Base-by-base conservation (phyloP, 2,113 vertebrate species). In the Tenrec ecaudatus region DNA sequence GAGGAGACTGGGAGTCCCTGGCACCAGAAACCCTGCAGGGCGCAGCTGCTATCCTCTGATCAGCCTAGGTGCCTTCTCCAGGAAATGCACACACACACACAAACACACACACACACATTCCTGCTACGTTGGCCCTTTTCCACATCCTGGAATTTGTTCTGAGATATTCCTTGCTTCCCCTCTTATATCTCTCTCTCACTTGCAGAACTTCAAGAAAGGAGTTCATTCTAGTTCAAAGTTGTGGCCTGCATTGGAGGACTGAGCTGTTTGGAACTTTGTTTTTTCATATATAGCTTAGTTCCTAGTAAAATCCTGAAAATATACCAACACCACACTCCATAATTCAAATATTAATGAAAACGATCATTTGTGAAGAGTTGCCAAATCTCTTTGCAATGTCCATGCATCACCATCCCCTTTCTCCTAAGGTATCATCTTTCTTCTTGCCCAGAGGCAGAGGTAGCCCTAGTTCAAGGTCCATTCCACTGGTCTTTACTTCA, bases 131-230 rank as follows among this genome's bases (percentile, higher is more conserved):
- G 89, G 60, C 19, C 43, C 16, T 78, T 85, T 75, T 3, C 68
- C 73, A 53, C 38, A 77, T 62, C 23, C 85, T 94, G 76, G 25
- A 87, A 90, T 95, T 89, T 89, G 25, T 91, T 89, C 64, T 92
- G 17, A 53, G 25, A 83, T 83, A 8, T 76, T 29, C 47, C 64
- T 82, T 10, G 31, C 7, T 66, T 93, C 85, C 78, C 40, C 27
- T 94, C 69, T 93, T 57, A 82, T 31, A 36, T 84, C 23, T 90
- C 33, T 84, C 23, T 90, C 33, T 16, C 78, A 14, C 25, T 89
- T 88, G 1, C 60, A 89, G 23, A 78, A 12, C 43, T 93, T 93
- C 43, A 33, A 33, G 57, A 95, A 85, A 82, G 22, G 33, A 92
- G 75, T 82, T 85, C 82, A 89, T 87, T 38, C 12, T 84, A 81